Conservation (phyloP, 2,797 vertebrate species). For the Enoplosus armatus region DNA sequence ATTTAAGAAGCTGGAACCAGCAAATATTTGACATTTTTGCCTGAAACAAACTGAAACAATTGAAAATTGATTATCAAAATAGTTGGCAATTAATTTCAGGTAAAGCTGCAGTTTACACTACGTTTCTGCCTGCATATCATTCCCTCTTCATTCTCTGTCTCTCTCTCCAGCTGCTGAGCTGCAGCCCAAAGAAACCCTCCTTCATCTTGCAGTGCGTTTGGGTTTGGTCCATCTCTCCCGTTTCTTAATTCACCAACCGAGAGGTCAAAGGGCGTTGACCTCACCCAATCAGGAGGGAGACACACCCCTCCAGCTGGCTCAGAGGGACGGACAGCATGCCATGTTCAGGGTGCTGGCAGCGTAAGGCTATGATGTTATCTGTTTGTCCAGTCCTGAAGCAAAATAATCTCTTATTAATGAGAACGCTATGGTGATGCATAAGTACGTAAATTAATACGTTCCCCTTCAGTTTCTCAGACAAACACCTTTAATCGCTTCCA, state of each 20-base stretch:
- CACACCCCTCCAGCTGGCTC: slow-evolving; percentile 84
- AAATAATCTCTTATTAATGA: not conserved
- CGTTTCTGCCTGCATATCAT: not conserved
- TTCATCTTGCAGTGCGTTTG: slow-evolving; percentile 87
- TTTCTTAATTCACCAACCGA: slow-evolving; percentile 86
- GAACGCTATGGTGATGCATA: not conserved
- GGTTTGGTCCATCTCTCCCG: slow-evolving; percentile 86
- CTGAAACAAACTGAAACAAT: too few relatives aligned
- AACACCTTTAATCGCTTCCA: not conserved
- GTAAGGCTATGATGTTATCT: slow-evolving; percentile 75
- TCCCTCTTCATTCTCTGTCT: not conserved
- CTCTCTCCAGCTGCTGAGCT: slow-evolving; percentile 69
- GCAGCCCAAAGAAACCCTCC: slow-evolving; percentile 83
- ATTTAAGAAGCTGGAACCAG: too few relatives aligned
- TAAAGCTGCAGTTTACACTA: not conserved
- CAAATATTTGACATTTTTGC: too few relatives aligned
- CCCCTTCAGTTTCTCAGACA: not conserved
- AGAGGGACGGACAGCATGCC: slow-evolving; percentile 73
- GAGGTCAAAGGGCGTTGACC: slow-evolving; percentile 79
- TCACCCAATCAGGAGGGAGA: slow-evolving; percentile 85
- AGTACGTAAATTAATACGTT: too few relatives aligned
- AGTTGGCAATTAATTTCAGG: not conserved
- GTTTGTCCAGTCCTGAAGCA: not conserved
- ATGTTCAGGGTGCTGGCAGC: slow-evolving; percentile 78
- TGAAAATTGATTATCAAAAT: too few relatives aligned